Evolutionary conservation across 2,797 vertebrate species (phyloP), one percentile per base, ranked within the genome.

Genomic region (Microtus obscurus): DNA sequence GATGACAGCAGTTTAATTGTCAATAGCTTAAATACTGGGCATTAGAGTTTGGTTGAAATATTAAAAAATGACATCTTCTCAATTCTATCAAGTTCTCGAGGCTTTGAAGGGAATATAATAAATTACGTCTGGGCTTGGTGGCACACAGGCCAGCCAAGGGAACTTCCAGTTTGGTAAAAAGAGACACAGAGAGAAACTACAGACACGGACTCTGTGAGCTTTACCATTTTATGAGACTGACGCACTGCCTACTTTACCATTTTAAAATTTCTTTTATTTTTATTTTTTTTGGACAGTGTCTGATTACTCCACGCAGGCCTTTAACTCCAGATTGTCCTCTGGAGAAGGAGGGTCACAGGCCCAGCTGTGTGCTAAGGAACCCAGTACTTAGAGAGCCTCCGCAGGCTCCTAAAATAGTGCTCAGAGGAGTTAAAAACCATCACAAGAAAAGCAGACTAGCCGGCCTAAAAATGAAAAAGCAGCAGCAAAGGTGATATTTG

Each of bases 31-130:
- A 96, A 92, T 63, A 83, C 45, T 63, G 69, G 43, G 34, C 48
- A 74, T 94, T 93, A 88, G 2, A 31, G 17, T 89, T 88, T 83
- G 82, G 86, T 67, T 86, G 48, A 83, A 89, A 90, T 87, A 67
- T 10, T 74, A 61, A 81, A 71, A 87, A 79, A 83, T 37, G 48
- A 71, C 67, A 63, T 16, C 86, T 82, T 56, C 69, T 91, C 74
- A 85, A 91, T 65, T 87, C 65, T 51, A 8, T 21, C 17, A 82
- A 25, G 63, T 67, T 87, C 89, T 56, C 29, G 8, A 48, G 87
- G 53, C 53, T 91, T 93, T 56, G 10, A 77, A 78, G 25, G 69
- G 65, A 78, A 45, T 85, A 56, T 37, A 73, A 87, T 43, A 61
- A 43, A 61, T 43, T 63, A 82, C 63, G 78, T 80, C n/a, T 80